Evolutionary conservation across 2,113 vertebrate genomes (phyloP), one percentile per base, ranked within the genome.

Genomic region (Sinosuthora webbiana): DNA sequence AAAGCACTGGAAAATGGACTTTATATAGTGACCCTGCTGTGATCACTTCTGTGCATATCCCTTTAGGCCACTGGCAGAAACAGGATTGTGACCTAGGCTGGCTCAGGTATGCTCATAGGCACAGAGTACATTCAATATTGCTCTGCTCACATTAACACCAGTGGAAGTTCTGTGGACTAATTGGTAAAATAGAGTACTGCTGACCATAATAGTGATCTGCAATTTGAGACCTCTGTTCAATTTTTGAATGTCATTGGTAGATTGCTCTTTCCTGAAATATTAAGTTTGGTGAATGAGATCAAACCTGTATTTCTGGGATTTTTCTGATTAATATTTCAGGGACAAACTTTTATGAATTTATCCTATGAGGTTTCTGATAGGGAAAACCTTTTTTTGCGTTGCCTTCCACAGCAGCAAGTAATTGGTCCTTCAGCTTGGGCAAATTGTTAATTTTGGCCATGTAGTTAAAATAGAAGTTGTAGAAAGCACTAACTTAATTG

Each of bases 361-460:
- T 81, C 50, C 45, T 37, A 0, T 52, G 45, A 41, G 7, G 9
- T 73, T 90, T 75, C 44, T 73, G n/a, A 30, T 52, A 31, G 0
- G 9, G 13, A 27, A 64, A 63, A 64, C 10, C 4, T 28, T 92
- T 77, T 57, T 14, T 75, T 49, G 20, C 31, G 11, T 70, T 88
- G 35, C 35, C 37, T 91, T 74, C 14, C n/a, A 53, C 4, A 55
- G 45, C 24, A n/a, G 8, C n/a, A 14, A 24, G 9, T 63, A 20
- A 57, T 68, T 1, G 1, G n/a, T 56, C 55, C 35, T 63, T 87
- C 56, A 75, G 13, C 0, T 0, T 64, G 76, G 27, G 68, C 23
- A 83, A 68, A 47, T 41, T 41, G n/a, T 39, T 71, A 28, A 45
- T 1, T 57, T 92, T 49, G 41, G 45, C 44, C 9, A 17, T 74